A percentile compares a stretch with the other conserved stretches of the same genome.
These are phyloP conservation scores for Drosophila pseudotakahashii DNA, from an alignment of 2,888 invertebrate species.

Conservation along the genomic window DNA sequence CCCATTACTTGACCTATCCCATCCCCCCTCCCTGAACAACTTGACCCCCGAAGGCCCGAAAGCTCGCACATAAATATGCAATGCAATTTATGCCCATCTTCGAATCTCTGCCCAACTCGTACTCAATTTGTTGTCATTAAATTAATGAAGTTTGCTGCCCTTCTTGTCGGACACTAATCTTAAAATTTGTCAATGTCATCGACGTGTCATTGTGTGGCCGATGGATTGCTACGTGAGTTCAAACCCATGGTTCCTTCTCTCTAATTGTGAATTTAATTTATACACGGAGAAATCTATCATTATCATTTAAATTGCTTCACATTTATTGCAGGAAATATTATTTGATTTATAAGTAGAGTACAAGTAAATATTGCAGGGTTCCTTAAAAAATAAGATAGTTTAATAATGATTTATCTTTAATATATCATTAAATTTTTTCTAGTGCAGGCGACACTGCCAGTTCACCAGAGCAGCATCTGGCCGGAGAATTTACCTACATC, in stretches of 20 bases:
- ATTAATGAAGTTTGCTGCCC: constrained; percentile 57
- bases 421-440: neutral
- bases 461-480: constrained; percentile 34
- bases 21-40: no score
- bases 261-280: constrained; percentile 31
- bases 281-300: constrained; percentile 7
- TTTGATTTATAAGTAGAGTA: no score
- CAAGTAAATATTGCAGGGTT: no score
- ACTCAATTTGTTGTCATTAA: constrained; percentile 70
- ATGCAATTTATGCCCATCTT: constrained; percentile 44
- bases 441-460: constrained; percentile 24
- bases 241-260: neutral
- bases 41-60: neutral
- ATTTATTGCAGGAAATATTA: no score
- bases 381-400: no score
- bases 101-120: constrained; percentile 25
- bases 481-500: constrained; percentile 68
- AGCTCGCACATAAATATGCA: constrained; percentile 60
- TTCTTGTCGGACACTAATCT: constrained; percentile 46
- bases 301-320: neutral
- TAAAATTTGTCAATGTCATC: constrained; percentile 61
- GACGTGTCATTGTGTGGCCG: constrained; percentile 38
- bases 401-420: no score
- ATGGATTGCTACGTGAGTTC: constrained; percentile 39
- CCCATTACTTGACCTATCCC: constrained; percentile 34